A percentile compares a stretch with the other conserved stretches of the same genome.
These are phyloP conservation scores for Pangasianodon gigas DNA, from an alignment of 2,113 vertebrate species.

Conservation along the genomic window DNA sequence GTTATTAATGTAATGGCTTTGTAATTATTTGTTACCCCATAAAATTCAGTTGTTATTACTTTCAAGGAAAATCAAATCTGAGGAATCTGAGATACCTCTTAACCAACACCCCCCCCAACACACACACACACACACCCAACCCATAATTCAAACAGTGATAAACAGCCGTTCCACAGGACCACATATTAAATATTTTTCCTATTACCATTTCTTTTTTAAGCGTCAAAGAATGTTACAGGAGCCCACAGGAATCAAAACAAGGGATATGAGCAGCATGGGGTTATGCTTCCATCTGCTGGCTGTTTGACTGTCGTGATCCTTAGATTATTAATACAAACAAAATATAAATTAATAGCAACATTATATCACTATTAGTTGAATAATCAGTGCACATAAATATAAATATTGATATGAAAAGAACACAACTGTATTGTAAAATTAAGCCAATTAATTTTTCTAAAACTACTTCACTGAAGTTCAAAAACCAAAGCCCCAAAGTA, in stretches of 20 bases:
- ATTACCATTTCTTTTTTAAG: neutral
- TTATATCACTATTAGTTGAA: neutral
- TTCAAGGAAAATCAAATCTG: neutral
- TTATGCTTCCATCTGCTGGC: slow-evolving; percentile 27
- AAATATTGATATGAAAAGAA: neutral
- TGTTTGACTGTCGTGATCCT: neutral
- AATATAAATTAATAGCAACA: neutral
- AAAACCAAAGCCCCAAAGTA: neutral
- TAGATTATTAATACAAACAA: neutral
- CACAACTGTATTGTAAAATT: neutral
- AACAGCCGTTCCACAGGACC: neutral
- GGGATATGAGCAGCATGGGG: neutral
- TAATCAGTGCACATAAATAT: neutral
- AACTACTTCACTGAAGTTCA: neutral
- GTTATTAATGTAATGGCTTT: neutral
- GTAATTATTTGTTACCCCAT: neutral
- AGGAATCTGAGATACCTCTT: neutral
- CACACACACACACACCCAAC: no score
- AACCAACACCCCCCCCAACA: neutral
- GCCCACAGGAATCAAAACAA: neutral
- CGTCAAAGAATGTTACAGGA: neutral
- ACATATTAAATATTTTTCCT: neutral
- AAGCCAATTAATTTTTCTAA: neutral
- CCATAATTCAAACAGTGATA: neutral
- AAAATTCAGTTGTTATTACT: neutral